Evolutionary conservation across 23 tunicate genomes (phyloP).

Genomic region (Halocynthia aurantium): DNA sequence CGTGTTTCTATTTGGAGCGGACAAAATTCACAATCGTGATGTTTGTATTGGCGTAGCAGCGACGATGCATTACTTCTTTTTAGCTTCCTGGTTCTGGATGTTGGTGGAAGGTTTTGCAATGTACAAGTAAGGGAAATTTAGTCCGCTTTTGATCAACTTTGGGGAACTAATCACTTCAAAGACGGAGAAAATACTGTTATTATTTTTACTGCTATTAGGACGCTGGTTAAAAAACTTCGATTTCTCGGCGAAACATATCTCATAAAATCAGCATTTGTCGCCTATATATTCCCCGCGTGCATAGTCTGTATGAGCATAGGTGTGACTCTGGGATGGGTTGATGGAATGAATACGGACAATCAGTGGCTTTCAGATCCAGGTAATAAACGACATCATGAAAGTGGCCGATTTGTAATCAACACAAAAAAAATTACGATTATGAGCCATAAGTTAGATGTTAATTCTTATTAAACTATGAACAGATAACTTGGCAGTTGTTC

Average conservation of each 20-base stretch:
- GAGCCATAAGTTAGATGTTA: too few species aligned
- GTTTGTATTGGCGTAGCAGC: slow-evolving; percentile 30
- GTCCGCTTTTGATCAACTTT: too few species aligned
- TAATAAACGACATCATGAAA: not conserved
- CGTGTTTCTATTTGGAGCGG: slow-evolving; percentile 18
- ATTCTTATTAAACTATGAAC: too few species aligned
- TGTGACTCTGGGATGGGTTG: slow-evolving; percentile 29
- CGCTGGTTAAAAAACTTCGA: slow-evolving; percentile 14
- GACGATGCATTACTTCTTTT: slow-evolving; percentile 19
- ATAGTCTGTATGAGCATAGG: slow-evolving; percentile 17
- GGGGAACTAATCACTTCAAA: too few species aligned
- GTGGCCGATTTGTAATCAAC: not conserved
- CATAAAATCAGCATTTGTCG: slow-evolving; percentile 2
- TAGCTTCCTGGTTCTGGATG: slow-evolving; percentile 40
- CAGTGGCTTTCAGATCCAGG: slow-evolving; percentile 17
- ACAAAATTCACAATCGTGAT: not conserved
- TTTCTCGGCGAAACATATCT: slow-evolving; percentile 10
- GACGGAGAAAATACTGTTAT: too few species aligned
- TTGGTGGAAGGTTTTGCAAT: slow-evolving; percentile 30
- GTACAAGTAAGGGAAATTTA: slow-evolving; percentile 20
- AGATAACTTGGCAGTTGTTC: slow-evolving; percentile 14
- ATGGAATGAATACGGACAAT: not conserved
- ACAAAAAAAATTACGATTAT: too few species aligned
- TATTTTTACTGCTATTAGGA: too few species aligned
- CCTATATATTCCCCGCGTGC: slow-evolving; percentile 24